Evolutionary conservation across 1,140 invertebrate species (phyloP).

Genomic region (Panonychus citri): DNA sequence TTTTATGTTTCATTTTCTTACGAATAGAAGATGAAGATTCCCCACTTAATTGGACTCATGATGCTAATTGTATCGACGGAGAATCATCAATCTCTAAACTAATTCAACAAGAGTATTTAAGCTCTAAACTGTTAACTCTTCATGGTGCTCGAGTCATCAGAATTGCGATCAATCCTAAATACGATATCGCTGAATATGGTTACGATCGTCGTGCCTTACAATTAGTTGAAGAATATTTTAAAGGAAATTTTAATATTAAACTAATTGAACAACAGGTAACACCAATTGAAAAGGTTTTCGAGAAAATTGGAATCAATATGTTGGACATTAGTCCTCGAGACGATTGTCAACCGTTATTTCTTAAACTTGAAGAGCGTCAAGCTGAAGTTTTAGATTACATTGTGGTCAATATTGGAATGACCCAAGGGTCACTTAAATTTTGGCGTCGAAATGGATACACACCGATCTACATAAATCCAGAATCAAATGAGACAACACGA

Average conservation of each 20-base stretch:
- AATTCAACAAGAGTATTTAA: constrained; percentile 79
- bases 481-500: constrained; percentile 69
- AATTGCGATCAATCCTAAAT: constrained; percentile 94
- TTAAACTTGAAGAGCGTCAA: constrained; percentile 45
- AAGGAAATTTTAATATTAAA: constrained; percentile 35
- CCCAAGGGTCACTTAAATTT: constrained; percentile 56
- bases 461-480: constrained; percentile 67
- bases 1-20: constrained; percentile 47
- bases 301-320: constrained; percentile 20
- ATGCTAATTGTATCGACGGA: constrained; percentile 63
- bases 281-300: constrained; percentile 35
- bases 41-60: constrained; percentile 31
- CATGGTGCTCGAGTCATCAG: constrained; percentile 75
- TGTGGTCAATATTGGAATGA: constrained; percentile 78
- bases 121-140: constrained; percentile 35
- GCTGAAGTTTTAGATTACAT: constrained; percentile 78
- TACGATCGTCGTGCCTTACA: constrained; percentile 47
- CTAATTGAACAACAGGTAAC: constrained; percentile 12
- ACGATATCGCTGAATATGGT: constrained; percentile 93
- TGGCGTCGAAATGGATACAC: constrained; percentile 64
- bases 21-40: constrained; percentile 85
- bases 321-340: constrained; percentile 26
- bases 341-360: constrained; percentile 30
- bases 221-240: constrained; percentile 68
- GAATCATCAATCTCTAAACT: constrained; percentile 74